Conservation (phyloP, 2,113 vertebrate genomes). For the Argyrosomus japonicus region DNA sequence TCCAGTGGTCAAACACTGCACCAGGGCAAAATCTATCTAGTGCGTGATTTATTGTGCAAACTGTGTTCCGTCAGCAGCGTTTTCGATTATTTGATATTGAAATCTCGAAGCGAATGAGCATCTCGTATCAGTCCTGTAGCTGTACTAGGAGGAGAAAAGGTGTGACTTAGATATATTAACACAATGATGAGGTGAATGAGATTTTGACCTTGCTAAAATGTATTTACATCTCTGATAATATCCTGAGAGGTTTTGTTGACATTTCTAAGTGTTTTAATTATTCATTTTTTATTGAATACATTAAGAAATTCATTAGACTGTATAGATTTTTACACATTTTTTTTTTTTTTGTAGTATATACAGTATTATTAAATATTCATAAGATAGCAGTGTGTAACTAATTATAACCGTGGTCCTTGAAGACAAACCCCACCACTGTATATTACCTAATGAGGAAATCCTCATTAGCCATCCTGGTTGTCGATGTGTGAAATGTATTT, state of each 20-base stretch:
- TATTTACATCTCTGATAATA: slow-evolving; percentile 37
- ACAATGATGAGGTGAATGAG: slow-evolving; percentile 1
- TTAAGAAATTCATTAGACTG: slow-evolving; percentile 43
- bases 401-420: slow-evolving; percentile 53
- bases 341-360: slow-evolving; percentile 32
- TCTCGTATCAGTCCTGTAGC: not conserved
- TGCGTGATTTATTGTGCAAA: not conserved
- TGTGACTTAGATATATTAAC: not conserved
- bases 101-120: not conserved
- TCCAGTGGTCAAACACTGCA: not conserved
- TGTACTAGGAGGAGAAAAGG: not conserved
- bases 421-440: slow-evolving; percentile 14
- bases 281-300: slow-evolving; percentile 44
- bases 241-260: slow-evolving; percentile 26
- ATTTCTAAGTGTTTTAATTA: slow-evolving; percentile 37
- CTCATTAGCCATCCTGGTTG: slow-evolving; percentile 40
- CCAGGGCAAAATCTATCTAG: not conserved
- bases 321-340: slow-evolving; percentile 50
- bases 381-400: slow-evolving; percentile 41
- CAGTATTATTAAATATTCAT: slow-evolving; percentile 60
- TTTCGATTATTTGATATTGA: slow-evolving; percentile 8
- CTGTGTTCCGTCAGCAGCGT: not conserved
- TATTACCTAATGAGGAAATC: slow-evolving; percentile 39
- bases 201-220: slow-evolving; percentile 24
- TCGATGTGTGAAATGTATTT: slow-evolving; percentile 47